Conservation (phyloP, 2,888 invertebrate species). For the Poecilobothrus nobilitatus region DNA sequence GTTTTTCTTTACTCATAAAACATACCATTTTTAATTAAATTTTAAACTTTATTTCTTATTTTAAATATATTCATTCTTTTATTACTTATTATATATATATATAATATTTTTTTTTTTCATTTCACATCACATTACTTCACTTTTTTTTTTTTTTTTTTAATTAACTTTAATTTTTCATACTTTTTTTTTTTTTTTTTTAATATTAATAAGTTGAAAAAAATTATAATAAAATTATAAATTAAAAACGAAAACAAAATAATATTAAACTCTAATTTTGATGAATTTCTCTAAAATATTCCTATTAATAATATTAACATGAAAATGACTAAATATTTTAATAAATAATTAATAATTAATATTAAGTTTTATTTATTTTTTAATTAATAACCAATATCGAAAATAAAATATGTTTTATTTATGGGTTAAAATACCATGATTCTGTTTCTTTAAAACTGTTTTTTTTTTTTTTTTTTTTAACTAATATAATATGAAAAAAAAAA, state of each 20-base stretch:
- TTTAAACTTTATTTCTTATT: not conserved
- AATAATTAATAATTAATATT: too few species aligned
- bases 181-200: not conserved
- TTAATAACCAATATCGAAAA: too few species aligned
- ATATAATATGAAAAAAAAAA: too few species aligned
- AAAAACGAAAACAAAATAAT: not conserved
- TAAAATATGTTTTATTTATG: too few species aligned
- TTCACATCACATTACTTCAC: not conserved
- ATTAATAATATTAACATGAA: not conserved
- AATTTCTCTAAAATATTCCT: not conserved
- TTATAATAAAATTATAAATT: not conserved
- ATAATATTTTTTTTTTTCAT: not conserved
- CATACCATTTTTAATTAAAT: not conserved
- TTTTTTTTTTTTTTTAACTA: too few species aligned
- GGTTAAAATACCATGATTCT: too few species aligned
- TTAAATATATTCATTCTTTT: not conserved
- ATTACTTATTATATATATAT: not conserved
- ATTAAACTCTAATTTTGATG: not conserved
- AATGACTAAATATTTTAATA: too few species aligned
- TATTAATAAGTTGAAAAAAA: not conserved
- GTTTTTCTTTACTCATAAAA: not conserved
- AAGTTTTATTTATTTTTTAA: too few species aligned
- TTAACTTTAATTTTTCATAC: not conserved
- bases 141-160: not conserved
- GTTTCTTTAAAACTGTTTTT: too few species aligned